Conservation (phyloP, 1,140 invertebrate species). For the Drosophila tsacasi region DNA sequence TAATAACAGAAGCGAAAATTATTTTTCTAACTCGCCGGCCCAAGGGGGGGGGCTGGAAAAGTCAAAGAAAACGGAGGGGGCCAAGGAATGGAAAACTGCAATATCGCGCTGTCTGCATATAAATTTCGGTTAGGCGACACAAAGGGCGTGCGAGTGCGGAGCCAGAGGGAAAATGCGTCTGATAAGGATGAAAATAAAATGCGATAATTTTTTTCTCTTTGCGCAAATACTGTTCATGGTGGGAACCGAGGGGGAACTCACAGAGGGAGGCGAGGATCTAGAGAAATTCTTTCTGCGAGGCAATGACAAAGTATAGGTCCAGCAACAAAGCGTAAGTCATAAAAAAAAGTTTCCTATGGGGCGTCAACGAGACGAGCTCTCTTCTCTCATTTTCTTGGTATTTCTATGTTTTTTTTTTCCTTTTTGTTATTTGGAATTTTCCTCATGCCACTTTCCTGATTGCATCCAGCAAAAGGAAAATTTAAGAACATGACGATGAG, state of each 20-base stretch:
- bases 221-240: conserved; percentile 25
- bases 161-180: conserved; percentile 49
- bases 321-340: conserved; percentile 57
- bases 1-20: conserved; percentile 56
- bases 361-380: conserved; percentile 54
- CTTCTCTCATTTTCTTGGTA: conserved; percentile 23
- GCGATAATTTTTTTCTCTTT: conserved; percentile 58
- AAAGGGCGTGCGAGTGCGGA: conserved; percentile 18
- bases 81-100: conserved; percentile 39
- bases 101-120: conserved; percentile 62
- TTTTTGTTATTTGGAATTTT: conserved; percentile 25
- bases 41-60: not conserved
- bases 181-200: conserved; percentile 66
- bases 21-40: conserved; percentile 33
- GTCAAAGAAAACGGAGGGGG: not conserved
- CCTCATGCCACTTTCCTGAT: conserved; percentile 23
- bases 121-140: conserved; percentile 48
- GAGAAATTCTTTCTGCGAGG: conserved; percentile 12
- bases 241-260: not conserved
- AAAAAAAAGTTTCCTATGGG: conserved; percentile 51
- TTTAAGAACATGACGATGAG: conserved; percentile 29
- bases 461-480: conserved; percentile 36
- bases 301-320: conserved; percentile 46
- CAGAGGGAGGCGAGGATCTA: not conserved
- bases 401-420: conserved; percentile 2